phyloP scores from a whole-genome alignment of 2,888 invertebrate genomes.

The Ischnus inquisitorius region DNA sequence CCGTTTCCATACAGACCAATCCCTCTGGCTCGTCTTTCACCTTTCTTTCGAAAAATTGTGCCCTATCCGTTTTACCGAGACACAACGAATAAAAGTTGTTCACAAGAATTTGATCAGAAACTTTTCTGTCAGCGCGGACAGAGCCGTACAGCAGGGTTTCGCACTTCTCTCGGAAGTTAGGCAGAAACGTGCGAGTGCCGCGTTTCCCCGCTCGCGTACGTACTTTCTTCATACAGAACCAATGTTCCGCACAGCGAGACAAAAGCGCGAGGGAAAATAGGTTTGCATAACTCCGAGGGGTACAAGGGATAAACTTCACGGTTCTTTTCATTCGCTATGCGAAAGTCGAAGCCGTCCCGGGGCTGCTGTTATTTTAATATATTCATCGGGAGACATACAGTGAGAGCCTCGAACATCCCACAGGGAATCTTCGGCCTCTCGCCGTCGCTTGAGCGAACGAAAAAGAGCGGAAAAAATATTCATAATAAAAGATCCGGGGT shows the following conservation, averaged over 20 bases:
- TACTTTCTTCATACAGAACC: not conserved
- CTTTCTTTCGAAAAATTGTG: not conserved
- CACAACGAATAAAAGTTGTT: conserved; percentile 22
- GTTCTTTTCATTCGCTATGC: not conserved
- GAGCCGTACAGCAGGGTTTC: not conserved
- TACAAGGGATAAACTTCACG: conserved; percentile 3
- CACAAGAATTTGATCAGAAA: conserved; percentile 33
- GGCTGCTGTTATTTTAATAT: not conserved
- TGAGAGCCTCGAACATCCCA: not conserved
- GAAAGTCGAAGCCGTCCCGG: not conserved
- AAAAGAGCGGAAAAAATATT: not conserved
- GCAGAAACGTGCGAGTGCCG: not conserved
- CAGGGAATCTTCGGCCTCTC: not conserved
- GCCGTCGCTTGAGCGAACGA: not conserved
- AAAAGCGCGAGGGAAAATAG: not conserved
- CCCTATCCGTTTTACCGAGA: not conserved
- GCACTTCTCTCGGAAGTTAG: conserved; percentile 4
- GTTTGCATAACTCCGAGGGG: conserved; percentile 1
- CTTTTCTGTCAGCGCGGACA: conserved; percentile 2
- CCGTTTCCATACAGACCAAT: not conserved
- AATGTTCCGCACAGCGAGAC: not conserved
- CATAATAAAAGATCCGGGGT: not conserved
- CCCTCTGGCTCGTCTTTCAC: not conserved
- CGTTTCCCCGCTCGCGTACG: not conserved
- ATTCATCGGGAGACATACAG: not conserved